A percentile compares a stretch with the other conserved stretches of the same genome.
Conservation (phyloP, 2,113 vertebrate genomes). For the Malaclemys terrapin region DNA sequence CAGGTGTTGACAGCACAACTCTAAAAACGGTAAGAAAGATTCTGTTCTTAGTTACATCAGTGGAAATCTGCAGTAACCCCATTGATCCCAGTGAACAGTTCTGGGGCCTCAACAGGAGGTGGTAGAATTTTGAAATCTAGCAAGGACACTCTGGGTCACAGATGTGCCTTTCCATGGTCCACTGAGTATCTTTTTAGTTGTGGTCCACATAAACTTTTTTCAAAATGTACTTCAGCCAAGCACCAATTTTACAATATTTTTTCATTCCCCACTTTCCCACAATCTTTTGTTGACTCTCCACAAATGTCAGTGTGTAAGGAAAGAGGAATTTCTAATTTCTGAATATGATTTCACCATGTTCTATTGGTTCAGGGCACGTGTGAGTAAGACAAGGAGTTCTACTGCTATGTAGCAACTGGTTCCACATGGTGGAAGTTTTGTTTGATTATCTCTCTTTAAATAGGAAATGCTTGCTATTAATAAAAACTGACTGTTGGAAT, state of each 20-base stretch:
- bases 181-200: background rate
- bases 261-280: background rate
- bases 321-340: background rate
- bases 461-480: background rate
- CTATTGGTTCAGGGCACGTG: background rate
- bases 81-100: background rate
- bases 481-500: background rate
- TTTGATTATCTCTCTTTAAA: background rate
- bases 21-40: background rate
- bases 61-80: background rate
- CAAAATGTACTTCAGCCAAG: background rate
- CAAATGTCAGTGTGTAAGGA: fast-evolving
- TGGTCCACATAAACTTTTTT: background rate
- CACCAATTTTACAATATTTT: background rate
- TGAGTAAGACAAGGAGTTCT: background rate
- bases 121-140: background rate
- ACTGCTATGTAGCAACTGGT: background rate
- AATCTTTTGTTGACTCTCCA: background rate
- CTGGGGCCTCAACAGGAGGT: background rate
- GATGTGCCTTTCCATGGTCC: background rate
- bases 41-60: background rate
- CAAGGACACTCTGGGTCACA: background rate
- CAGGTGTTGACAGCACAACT: background rate
- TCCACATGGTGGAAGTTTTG: fast-evolving
- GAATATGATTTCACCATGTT: background rate